phyloP scores from a whole-genome alignment of 2,797 vertebrate species.

The Odontamblyopus rebecca region DNA sequence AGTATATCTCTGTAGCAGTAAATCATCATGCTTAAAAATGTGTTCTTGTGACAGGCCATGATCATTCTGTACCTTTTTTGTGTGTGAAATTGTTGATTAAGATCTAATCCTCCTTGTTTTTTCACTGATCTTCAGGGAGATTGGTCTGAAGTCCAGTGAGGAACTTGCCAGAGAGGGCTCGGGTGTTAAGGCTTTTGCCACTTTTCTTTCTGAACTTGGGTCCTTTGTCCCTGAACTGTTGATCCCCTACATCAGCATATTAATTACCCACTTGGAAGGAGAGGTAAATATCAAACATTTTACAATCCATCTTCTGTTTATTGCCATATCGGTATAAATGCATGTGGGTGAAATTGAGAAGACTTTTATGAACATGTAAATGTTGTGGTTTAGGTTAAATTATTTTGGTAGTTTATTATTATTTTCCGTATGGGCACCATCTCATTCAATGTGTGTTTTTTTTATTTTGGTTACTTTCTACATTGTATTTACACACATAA shows the following conservation, averaged over 20 bases:
- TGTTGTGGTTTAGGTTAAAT: no score
- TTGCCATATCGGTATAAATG: no score
- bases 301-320: no score
- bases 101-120: not conserved
- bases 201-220: conserved; percentile 88
- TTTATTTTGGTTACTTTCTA: no score
- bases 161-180: conserved; percentile 86
- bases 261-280: conserved; percentile 89
- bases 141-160: conserved; percentile 88
- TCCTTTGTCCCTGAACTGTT: conserved; percentile 82
- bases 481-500: no score
- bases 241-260: conserved; percentile 89
- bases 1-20: no score
- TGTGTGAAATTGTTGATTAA: not conserved
- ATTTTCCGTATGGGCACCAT: no score
- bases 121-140: conserved; percentile 79
- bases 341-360: no score
- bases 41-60: no score
- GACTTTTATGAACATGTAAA: not conserved
- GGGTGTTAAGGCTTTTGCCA: conserved; percentile 84
- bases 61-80: conserved; percentile 1
- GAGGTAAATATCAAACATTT: conserved; percentile 79
- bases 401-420: no score
- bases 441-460: no score
- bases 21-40: no score